Evolutionary conservation across 2,113 vertebrate genomes (phyloP), one percentile per base, ranked within the genome.

Genomic region (Peromyscus maniculatus): DNA sequence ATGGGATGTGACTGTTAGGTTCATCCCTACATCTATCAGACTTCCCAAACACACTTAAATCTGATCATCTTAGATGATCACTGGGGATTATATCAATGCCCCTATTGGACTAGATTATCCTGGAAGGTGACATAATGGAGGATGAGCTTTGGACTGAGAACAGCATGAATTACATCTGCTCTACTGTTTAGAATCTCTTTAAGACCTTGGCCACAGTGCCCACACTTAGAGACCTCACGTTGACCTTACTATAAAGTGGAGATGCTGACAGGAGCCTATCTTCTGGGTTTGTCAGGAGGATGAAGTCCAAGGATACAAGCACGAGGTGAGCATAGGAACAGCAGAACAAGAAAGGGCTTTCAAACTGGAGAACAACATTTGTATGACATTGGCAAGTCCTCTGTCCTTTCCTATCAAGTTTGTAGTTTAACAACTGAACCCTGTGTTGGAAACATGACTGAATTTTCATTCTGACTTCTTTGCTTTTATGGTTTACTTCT

Each of bases 161-260:
- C 0, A 7, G 3, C 4, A 0, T 33, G 1, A 5, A 10, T 5
- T 0, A 1, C 1, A 1, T 5, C 0, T 2, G 3, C 2, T 43
- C n/a, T 82, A 13, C 57, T 13, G 0, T 24, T 33, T 52, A 64
- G 36, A 31, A 0, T 39, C 36, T 4, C 19, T 0, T 31, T 31
- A 28, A 3, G 91, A 77, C 43, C 39, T 46, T 17, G 17, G 78
- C 19, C 49, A 28, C 16, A 13, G n/a, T 26, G 0, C 7, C 12
- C 28, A 39, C n/a, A 43, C 24, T 16, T 39, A 7, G 28, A 62
- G 39, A 87, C 31, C 80, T 67, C 66, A 11, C 0, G 8, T 12
- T 59, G 39, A 21, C 57, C 78, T 80, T 26, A 13, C 31, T 69
- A 46, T 55, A 33, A 28, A 64, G 15, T 0, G 66, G 55, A 31